Conservation (phyloP, 2,797 vertebrate species). For the Trematomus bernacchii region DNA sequence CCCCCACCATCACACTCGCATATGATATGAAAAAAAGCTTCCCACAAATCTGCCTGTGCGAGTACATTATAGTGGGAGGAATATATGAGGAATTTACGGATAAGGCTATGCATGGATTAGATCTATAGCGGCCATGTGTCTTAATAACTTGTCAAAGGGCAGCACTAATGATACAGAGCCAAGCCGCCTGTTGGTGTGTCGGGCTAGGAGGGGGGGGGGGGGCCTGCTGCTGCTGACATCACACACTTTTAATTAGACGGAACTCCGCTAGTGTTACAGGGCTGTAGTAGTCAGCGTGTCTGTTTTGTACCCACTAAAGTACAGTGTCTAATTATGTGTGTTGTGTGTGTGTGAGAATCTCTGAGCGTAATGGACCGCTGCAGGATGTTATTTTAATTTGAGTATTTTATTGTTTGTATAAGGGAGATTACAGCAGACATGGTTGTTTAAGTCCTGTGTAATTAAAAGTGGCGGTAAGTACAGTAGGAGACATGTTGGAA, state of each 20-base stretch:
- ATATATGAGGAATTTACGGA: conserved; percentile 20
- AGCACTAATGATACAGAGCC: conserved; percentile 64
- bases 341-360: conserved; percentile 45
- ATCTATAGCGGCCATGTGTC: conserved; percentile 33
- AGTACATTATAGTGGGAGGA: conserved; percentile 3
- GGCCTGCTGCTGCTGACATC: conserved; percentile 53
- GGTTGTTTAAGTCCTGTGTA: conserved; percentile 60
- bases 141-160: conserved; percentile 67
- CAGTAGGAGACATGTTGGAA: conserved; percentile 34
- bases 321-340: conserved; percentile 58
- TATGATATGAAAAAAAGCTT: neutral
- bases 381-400: conserved; percentile 73
- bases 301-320: conserved; percentile 45
- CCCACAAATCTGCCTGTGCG: conserved; percentile 17
- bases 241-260: conserved; percentile 76
- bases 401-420: conserved; percentile 70
- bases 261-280: conserved; percentile 39
- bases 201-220: conserved; percentile 31
- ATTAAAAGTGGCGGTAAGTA: conserved; percentile 65
- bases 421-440: conserved; percentile 66
- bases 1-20: neutral
- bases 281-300: conserved; percentile 36
- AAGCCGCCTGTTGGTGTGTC: conserved; percentile 34
- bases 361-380: conserved; percentile 38
- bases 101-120: conserved; percentile 50